A percentile compares a stretch with the other conserved stretches of the same genome.
Evolutionary conservation across 2,797 vertebrate species (phyloP).

Genomic region (Ptychadena robeensis): DNA sequence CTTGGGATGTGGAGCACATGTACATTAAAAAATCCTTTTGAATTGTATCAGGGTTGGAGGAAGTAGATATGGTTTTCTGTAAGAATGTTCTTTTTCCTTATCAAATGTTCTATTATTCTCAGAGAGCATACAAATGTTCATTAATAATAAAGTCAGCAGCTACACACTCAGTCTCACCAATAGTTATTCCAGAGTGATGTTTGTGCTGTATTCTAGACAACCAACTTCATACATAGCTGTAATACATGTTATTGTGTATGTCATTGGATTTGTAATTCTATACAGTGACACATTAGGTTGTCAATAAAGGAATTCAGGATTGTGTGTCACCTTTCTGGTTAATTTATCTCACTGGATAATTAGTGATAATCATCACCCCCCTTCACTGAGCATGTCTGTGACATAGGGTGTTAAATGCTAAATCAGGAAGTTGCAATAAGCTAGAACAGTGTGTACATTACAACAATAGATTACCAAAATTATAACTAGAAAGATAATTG

Average conservation of each 20-base stretch:
- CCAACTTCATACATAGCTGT: background rate
- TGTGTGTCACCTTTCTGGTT: too few relatives aligned
- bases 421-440: too few relatives aligned
- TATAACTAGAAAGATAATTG: too few relatives aligned
- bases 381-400: too few relatives aligned
- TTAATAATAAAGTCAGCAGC: background rate
- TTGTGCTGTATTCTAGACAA: background rate
- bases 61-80: background rate
- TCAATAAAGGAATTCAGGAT: too few relatives aligned
- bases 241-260: background rate
- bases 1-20: background rate
- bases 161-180: background rate
- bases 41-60: background rate
- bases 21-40: constrained; percentile 7
- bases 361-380: too few relatives aligned
- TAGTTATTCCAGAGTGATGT: background rate
- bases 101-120: background rate
- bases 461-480: too few relatives aligned
- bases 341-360: too few relatives aligned
- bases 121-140: background rate
- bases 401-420: too few relatives aligned
- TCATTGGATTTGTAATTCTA: background rate
- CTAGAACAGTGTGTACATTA: too few relatives aligned
- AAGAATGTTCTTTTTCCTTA: background rate
- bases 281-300: background rate